Conservation (phyloP, 2,888 invertebrate genomes). For the Zaprionus obscuricornis region DNA sequence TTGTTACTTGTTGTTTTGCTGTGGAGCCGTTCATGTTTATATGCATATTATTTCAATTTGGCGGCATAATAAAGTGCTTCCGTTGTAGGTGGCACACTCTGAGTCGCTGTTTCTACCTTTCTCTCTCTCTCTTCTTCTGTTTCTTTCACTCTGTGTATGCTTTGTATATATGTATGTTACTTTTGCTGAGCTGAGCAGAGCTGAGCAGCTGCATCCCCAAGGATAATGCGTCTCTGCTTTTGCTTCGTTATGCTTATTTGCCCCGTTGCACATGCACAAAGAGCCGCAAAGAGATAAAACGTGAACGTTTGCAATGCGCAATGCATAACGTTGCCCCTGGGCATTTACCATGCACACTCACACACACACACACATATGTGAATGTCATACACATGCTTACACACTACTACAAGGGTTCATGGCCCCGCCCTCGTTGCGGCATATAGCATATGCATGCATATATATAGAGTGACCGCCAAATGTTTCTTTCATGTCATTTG, state of each 20-base stretch:
- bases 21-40: slow-evolving; percentile 50
- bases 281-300: slow-evolving; percentile 16
- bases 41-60: slow-evolving; percentile 75
- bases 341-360: slow-evolving; percentile 32
- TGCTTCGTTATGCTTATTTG: slow-evolving; percentile 71
- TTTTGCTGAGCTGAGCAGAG: slow-evolving; percentile 23
- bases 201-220: slow-evolving; percentile 58
- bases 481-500: slow-evolving; percentile 35
- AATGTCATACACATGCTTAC: slow-evolving; percentile 4
- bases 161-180: slow-evolving; percentile 53
- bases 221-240: slow-evolving; percentile 56
- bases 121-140: too few species aligned
- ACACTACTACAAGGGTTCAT: slow-evolving; percentile 51
- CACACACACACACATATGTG: too few species aligned
- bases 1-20: slow-evolving; percentile 12
- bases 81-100: slow-evolving; percentile 52
- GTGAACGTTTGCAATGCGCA: too few species aligned
- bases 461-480: slow-evolving; percentile 51
- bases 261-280: slow-evolving; percentile 41
- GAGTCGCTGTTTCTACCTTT: too few species aligned
- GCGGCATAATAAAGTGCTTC: slow-evolving; percentile 73
- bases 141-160: too few species aligned
- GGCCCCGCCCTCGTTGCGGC: slow-evolving; percentile 36
- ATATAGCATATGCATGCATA: too few species aligned
- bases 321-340: too few species aligned